A percentile compares a stretch with the other conserved stretches of the same genome.
Conservation (phyloP, 2,888 invertebrate species). For the Cryptops parisi region DNA sequence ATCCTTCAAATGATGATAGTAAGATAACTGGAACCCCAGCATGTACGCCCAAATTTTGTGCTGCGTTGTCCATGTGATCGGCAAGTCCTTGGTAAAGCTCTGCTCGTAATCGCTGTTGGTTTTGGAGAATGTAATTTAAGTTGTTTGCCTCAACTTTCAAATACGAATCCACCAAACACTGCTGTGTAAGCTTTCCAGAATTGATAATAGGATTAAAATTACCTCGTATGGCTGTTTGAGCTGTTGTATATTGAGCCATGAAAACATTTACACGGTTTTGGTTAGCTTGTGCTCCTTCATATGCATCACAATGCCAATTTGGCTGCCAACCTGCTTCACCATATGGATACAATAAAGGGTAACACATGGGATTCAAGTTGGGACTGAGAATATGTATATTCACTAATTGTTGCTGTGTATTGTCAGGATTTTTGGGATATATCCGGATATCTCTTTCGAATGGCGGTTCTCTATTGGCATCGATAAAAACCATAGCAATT, state of each 20-base stretch:
- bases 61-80: slow-evolving; percentile 18
- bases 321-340: slow-evolving; percentile 20
- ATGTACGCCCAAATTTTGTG: neutral
- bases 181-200: slow-evolving; percentile 23
- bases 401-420: neutral
- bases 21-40: slow-evolving; percentile 19
- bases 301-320: neutral
- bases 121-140: slow-evolving; percentile 19
- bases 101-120: slow-evolving; percentile 22
- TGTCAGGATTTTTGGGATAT: slow-evolving; percentile 4
- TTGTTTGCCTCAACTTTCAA: slow-evolving; percentile 22
- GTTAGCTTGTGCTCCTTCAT: neutral
- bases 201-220: slow-evolving; percentile 22
- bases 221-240: neutral
- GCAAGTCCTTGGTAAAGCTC: slow-evolving; percentile 23
- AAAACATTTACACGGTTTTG: slow-evolving; percentile 3
- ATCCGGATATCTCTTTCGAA: slow-evolving; percentile 19
- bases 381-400: slow-evolving; percentile 16
- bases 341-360: slow-evolving; percentile 21
- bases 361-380: slow-evolving; percentile 22
- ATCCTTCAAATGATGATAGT: slow-evolving; percentile 22
- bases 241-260: neutral
- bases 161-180: slow-evolving; percentile 24
- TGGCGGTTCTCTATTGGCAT: slow-evolving; percentile 20
- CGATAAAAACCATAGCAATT: slow-evolving; percentile 16